phyloP scores from a whole-genome alignment of 2,888 invertebrate genomes.

The Polyploca ridens region DNA sequence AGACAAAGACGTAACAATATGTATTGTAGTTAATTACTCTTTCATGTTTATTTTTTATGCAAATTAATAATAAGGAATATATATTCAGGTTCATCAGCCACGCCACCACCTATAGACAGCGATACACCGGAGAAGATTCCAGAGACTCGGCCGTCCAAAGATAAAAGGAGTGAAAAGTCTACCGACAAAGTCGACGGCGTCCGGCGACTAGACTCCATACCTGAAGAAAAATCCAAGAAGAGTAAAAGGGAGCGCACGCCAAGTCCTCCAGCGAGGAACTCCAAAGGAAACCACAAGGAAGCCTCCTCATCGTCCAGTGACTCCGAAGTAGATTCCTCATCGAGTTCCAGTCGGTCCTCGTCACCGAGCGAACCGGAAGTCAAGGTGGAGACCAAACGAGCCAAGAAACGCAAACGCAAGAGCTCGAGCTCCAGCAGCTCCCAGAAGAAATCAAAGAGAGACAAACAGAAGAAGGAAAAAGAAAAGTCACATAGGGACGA shows the following conservation, averaged over 20 bases:
- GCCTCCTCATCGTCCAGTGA: constrained; percentile 71
- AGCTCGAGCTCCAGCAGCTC: constrained; percentile 64
- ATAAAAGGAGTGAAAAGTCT: constrained; percentile 65
- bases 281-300: constrained; percentile 65
- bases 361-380: constrained; percentile 56
- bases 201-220: constrained; percentile 62
- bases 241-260: constrained; percentile 63
- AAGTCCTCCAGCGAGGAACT: constrained; percentile 54
- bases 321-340: constrained; percentile 67
- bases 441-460: constrained; percentile 60
- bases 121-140: constrained; percentile 69
- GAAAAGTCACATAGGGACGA: constrained; percentile 56
- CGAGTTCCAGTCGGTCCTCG: constrained; percentile 56
- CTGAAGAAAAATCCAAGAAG: constrained; percentile 65
- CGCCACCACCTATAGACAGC: constrained; percentile 65
- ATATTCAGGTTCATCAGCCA: constrained; percentile 65
- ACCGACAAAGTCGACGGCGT: constrained; percentile 61
- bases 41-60: not conserved
- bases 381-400: constrained; percentile 47
- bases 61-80: constrained; percentile 15
- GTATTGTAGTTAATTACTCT: too few species aligned
- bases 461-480: constrained; percentile 57
- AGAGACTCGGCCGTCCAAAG: constrained; percentile 63
- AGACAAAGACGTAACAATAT: too few species aligned
- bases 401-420: constrained; percentile 70